Percentiles rank a stretch among this genome's conserved stretches.
Conservation (phyloP, 2,888 invertebrate genomes). For the Digitonthophagus gazella region DNA sequence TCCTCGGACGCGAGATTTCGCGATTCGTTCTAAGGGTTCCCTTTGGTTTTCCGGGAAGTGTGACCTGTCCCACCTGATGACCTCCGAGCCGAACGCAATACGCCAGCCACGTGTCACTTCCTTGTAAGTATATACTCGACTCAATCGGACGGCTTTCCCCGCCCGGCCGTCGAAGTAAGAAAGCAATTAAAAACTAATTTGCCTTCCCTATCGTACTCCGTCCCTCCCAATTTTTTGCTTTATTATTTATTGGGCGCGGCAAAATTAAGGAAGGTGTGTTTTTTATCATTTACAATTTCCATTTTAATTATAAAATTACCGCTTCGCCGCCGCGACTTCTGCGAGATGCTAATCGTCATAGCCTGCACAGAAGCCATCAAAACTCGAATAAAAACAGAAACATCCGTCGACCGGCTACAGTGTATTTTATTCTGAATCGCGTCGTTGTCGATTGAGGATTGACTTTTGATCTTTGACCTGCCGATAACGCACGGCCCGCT, state of each 20-base stretch:
- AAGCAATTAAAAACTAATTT: constrained; percentile 17
- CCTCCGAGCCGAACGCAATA: neutral
- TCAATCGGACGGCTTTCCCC: neutral
- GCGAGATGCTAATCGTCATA: constrained; percentile 1
- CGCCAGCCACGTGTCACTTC: neutral
- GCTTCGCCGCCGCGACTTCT: neutral
- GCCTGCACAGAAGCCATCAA: neutral
- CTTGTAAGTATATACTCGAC: neutral
- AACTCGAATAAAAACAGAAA: constrained; percentile 4
- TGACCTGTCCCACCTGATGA: neutral
- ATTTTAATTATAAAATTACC: constrained; percentile 38
- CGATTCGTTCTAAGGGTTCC: neutral
- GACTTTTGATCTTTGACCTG: neutral
- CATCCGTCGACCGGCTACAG: neutral
- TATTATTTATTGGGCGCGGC: constrained; percentile 11
- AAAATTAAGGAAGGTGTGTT: constrained; percentile 29
- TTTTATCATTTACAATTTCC: constrained; percentile 37
- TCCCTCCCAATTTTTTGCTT: constrained; percentile 6
- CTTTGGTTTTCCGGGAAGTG: neutral
- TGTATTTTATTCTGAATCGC: neutral
- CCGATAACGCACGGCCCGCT: neutral
- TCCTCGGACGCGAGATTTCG: neutral
- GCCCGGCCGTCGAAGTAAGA: neutral
- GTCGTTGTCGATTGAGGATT: neutral
- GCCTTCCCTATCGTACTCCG: neutral